Base-by-base conservation (phyloP, 2,888 invertebrate genomes). In the Torymus texanus region DNA sequence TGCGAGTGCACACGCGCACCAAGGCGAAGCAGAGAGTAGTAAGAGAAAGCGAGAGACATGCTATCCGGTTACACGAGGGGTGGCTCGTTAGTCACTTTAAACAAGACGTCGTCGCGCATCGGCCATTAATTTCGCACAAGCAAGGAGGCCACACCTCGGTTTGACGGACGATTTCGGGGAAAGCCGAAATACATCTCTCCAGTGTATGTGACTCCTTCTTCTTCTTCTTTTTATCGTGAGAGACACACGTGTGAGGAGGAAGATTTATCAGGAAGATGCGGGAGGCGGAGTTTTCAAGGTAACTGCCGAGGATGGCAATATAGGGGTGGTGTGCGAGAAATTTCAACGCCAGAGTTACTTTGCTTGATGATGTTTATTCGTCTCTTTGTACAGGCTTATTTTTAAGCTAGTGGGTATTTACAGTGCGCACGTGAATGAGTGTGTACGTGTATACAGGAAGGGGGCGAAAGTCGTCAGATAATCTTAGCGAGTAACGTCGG, bases 121-220 rank as follows among this genome's bases (percentile, higher is more conserved):
- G 80, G 75, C 83, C 87, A 87, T 88, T 88, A 88, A 88, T 88
- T 87, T 85, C 82, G 85, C 85, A 41, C 85, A 84, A 84, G 82
- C 82, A 75, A 21, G 53, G 59, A 55, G 61, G 41, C 41, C 41
- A 41, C 41, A 58, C 59, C 61, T 65, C 81, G 41, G 81, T 84
- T 87, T 88, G 87, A 88, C 84, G 85, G 83, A 88, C 87, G 85
- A 85, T 87, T 88, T 87, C 87, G 84, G 79, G 83, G 86, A 87
- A 87, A 83, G 82, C 80, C 81, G 81, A 83, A 73, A 84, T 82
- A 83, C 80, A 81, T 78, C 51, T 72, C 68, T 67, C n/a, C 56
- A 63, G 41, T 41, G 41, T 41, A n/a, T n/a, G 41, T 41, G 16
- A 13, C 50, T 65, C 66, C 71, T 2, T 59, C 80, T 80, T 82